Evolutionary conservation across 2,888 invertebrate species (phyloP), one percentile per base, ranked within the genome.

Genomic region (Drosophila cyrtoloma): DNA sequence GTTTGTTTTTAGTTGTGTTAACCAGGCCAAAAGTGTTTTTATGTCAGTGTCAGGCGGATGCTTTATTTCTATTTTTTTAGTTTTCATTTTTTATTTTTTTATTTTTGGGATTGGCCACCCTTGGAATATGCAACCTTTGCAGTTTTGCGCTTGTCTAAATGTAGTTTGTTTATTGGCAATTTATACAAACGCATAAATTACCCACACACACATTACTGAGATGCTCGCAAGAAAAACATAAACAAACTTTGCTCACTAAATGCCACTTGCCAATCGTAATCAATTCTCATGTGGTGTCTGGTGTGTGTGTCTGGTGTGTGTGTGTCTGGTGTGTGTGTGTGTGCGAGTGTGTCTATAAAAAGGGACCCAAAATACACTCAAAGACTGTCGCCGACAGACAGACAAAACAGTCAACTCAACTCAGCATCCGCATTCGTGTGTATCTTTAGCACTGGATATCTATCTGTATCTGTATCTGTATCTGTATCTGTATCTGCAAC

Each of bases 201-300:
- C 73, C 44, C 64, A 61, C 73, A 60, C 33, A 57, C 37, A 50
- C 33, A 59, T 30, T 37, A 30, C 53, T n/a, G 26, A 68, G 50
- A 47, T 51, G 52, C 52, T 52, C 30, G 30, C 28, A 62, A 61
- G 74, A 66, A 81, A 82, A 72, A 62, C 77, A 90, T 90, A 90
- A 90, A 86, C 90, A 89, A 90, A 90, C 77, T 75, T 84, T 60
- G 71, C 88, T 84, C 76, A 86, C 91, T 79, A 90, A 87, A 88
- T 91, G 87, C 91, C 87, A 89, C 88, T 88, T 91, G 88, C 87
- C 87, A 88, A 88, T 88, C 91, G 90, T 83, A 89, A 91, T 88
- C 86, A 90, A 86, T 86, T 89, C 86, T 75, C 75, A 81, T 79
- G 57, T 67, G 51, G 56, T 76, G 66, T 65, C 67, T 78, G 47